These are phyloP conservation scores for Crotalus horridus DNA, from an alignment of 2,113 vertebrate species.

Conservation along the genomic window DNA sequence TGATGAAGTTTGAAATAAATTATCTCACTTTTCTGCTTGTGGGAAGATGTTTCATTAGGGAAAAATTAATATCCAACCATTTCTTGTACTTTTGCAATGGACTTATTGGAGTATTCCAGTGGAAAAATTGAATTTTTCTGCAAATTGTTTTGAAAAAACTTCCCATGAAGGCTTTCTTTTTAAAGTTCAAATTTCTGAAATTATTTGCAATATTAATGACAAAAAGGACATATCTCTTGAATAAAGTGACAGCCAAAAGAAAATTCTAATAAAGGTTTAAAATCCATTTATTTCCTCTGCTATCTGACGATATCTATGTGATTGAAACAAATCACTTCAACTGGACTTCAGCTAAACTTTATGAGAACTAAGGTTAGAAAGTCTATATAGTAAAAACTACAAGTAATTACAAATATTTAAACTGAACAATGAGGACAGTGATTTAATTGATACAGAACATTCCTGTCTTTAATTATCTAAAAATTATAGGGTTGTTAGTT, in stretches of 20 bases:
- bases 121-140: not conserved
- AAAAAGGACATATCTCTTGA: conserved; percentile 77
- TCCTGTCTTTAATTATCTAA: no score
- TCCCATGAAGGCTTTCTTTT: conserved; percentile 65
- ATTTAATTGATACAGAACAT: no score
- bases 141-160: conserved; percentile 51
- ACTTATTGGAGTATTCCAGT: no score
- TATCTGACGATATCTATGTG: conserved; percentile 72
- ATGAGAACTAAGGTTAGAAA: conserved; percentile 81
- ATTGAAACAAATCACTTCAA: conserved; percentile 70
- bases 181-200: conserved; percentile 68
- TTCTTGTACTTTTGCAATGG: no score
- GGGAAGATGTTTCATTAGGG: no score
- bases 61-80: no score
- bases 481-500: no score
- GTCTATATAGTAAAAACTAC: conserved; percentile 69
- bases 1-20: no score
- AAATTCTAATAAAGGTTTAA: conserved; percentile 70
- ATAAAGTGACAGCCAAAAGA: conserved; percentile 79
- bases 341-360: conserved; percentile 71
- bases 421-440: no score
- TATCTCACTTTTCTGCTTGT: no score
- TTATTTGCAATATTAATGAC: conserved; percentile 78
- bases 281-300: conserved; percentile 82
- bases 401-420: no score